Conservation (phyloP, 2,113 vertebrate species). For the Globicephala melas region DNA sequence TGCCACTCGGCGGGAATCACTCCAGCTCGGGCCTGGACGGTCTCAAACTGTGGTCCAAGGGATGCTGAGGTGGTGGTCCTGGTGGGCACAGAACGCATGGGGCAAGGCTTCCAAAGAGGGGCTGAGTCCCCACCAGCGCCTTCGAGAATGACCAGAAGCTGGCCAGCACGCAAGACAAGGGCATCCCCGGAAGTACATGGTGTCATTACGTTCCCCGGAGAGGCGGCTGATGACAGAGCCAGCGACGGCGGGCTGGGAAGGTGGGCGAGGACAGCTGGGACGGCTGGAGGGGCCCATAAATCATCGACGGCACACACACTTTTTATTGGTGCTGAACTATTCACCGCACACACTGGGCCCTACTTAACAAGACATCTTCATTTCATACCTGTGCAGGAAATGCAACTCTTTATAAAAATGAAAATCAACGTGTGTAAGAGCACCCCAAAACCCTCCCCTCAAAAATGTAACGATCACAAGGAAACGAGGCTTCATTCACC, state of each 20-base stretch:
- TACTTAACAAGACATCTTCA: not conserved
- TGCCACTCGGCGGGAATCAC: not conserved
- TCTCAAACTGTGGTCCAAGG: not conserved
- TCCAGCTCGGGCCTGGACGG: not conserved
- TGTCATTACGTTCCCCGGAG: not conserved
- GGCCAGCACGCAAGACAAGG: not conserved
- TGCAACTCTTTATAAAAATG: not conserved
- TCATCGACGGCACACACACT: not conserved
- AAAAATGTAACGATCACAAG: not conserved
- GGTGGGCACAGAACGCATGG: not conserved
- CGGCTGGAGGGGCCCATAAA: accelerated
- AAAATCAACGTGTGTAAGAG: not conserved
- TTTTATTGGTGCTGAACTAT: not conserved
- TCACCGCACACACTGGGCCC: not conserved
- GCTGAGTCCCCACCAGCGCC: not conserved
- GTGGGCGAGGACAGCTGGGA: accelerated
- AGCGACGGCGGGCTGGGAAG: accelerated
- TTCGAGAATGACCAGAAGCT: not conserved
- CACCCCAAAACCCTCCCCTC: not conserved
- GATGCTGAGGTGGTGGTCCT: not conserved
- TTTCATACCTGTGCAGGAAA: not conserved
- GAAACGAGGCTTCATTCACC: not conserved
- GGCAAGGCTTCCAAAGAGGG: not conserved
- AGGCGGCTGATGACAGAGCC: not conserved
- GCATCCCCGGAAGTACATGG: accelerated